Evolutionary conservation across 2,113 vertebrate genomes (phyloP).

Genomic region (Alouatta palliata): DNA sequence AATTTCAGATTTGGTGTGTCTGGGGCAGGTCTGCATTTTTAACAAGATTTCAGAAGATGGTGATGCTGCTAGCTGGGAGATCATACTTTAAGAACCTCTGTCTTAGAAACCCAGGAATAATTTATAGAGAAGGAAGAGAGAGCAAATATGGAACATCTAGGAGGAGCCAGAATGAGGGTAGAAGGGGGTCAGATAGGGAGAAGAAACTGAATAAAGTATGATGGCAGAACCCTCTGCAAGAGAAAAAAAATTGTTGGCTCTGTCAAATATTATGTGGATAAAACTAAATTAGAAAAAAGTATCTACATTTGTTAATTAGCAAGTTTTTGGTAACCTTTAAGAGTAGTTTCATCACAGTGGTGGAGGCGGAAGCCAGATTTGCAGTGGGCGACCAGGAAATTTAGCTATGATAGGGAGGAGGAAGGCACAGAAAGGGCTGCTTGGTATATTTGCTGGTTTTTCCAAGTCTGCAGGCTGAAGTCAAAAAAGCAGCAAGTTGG

Average conservation of each 20-base stretch:
- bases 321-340: background rate
- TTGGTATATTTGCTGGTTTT: background rate
- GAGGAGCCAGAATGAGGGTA: background rate
- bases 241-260: background rate
- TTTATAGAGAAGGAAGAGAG: background rate
- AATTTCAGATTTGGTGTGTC: background rate
- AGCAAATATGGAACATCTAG: background rate
- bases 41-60: background rate
- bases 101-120: background rate
- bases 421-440: background rate
- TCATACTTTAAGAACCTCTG: background rate
- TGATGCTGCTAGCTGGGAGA: background rate
- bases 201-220: background rate
- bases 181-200: background rate
- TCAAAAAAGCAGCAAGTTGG: background rate
- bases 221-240: background rate
- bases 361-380: background rate
- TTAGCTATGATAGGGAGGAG: background rate
- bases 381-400: background rate
- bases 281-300: background rate
- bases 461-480: background rate
- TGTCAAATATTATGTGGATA: background rate
- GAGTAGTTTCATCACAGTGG: background rate
- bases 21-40: background rate
- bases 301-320: constrained; percentile 2